phyloP scores from a whole-genome alignment of 1,140 invertebrate species.

The Drosophila truncata region DNA sequence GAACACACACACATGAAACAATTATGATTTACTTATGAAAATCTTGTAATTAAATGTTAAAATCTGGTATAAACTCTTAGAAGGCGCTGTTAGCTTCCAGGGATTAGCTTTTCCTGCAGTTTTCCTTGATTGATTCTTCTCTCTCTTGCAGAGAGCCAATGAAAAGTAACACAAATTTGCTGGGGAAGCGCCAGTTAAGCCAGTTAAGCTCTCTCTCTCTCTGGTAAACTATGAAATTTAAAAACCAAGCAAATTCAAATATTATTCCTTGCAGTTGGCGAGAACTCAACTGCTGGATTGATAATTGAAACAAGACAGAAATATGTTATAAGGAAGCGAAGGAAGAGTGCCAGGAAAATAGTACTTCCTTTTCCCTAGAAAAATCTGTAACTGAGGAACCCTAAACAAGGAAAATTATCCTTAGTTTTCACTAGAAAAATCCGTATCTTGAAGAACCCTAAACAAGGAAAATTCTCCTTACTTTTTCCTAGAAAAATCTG shows the following conservation, averaged over 20 bases:
- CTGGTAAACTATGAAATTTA: constrained; percentile 12
- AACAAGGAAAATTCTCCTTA: too few species aligned
- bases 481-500: neutral
- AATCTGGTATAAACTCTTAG: too few species aligned
- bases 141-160: constrained; percentile 14
- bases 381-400: too few species aligned
- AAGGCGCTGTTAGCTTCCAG: too few species aligned
- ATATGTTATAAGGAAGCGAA: neutral
- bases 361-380: neutral
- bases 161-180: constrained; percentile 1
- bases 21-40: too few species aligned
- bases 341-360: neutral
- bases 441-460: too few species aligned
- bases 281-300: constrained; percentile 19
- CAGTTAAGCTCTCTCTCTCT: neutral
- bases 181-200: neutral
- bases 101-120: too few species aligned
- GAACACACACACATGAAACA: too few species aligned
- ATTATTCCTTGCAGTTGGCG: constrained; percentile 41
- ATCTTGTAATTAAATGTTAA: too few species aligned
- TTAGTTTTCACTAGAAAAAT: neutral
- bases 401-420: too few species aligned
- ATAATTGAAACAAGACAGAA: constrained; percentile 5
- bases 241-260: constrained; percentile 6
- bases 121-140: neutral